A percentile compares a stretch with the other conserved stretches of the same genome.
Evolutionary conservation across 2,113 vertebrate genomes (phyloP).

Genomic region (Falcunculus frontatus): DNA sequence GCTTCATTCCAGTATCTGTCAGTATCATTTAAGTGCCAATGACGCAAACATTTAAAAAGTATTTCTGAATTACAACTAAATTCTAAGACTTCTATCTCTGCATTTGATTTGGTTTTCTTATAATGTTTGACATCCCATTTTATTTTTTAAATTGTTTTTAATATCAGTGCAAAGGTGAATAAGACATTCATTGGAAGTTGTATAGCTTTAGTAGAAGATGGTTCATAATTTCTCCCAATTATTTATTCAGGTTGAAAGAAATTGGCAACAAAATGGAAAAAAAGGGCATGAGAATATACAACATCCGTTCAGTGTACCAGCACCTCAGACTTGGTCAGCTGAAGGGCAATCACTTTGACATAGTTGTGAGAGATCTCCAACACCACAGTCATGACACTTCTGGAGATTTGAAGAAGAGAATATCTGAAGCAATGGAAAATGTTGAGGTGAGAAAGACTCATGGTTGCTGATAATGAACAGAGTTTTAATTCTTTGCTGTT

Average conservation of each 20-base stretch:
- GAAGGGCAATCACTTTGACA: constrained; percentile 90
- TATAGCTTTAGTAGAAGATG: not conserved
- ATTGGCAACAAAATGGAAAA: constrained; percentile 76
- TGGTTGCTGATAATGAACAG: not conserved
- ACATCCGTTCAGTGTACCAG: constrained; percentile 71
- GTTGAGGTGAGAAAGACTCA: constrained; percentile 75
- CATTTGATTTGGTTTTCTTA: not conserved
- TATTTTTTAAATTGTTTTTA: not conserved
- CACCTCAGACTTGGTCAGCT: constrained; percentile 86
- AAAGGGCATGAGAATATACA: constrained; percentile 81
- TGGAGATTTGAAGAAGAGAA: constrained; percentile 68
- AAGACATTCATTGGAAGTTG: not conserved
- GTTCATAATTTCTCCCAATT: not conserved
- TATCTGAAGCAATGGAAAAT: constrained; percentile 84
- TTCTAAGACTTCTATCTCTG: not conserved
- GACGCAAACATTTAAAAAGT: not conserved
- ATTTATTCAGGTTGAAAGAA: constrained; percentile 79
- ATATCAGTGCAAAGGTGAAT: not conserved
- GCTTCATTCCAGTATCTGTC: not conserved
- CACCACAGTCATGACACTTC: constrained; percentile 55
- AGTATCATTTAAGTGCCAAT: not conserved
- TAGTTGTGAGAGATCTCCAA: constrained; percentile 83
- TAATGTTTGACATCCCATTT: not conserved
- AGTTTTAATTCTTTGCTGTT: not conserved
- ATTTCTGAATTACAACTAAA: not conserved